phyloP scores from a whole-genome alignment of 2,113 vertebrate genomes.

The Thymallus thymallus region DNA sequence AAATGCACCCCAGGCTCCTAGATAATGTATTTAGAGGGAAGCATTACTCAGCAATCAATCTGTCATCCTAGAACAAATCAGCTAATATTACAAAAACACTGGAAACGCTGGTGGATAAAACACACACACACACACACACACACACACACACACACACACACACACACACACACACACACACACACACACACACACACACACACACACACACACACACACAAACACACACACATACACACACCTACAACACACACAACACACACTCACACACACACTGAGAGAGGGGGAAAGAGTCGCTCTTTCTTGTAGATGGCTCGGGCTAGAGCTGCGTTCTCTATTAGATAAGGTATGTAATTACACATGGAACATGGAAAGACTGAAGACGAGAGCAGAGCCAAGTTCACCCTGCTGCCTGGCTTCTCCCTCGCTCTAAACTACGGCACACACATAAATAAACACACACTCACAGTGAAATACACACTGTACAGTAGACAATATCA shows the following conservation, averaged over 20 bases:
- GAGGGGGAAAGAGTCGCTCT: slow-evolving; percentile 33
- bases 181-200: neutral
- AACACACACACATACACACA: neutral
- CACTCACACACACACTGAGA: slow-evolving; percentile 11
- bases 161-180: neutral
- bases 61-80: slow-evolving; percentile 55
- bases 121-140: neutral
- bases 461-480: neutral
- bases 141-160: neutral
- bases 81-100: slow-evolving; percentile 56
- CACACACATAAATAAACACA: neutral
- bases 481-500: too few species aligned
- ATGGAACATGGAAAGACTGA: neutral
- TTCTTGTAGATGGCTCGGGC: neutral
- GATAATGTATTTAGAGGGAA: neutral
- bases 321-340: neutral
- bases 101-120: slow-evolving; percentile 28
- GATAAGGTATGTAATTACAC: neutral
- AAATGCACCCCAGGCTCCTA: neutral
- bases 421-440: neutral
- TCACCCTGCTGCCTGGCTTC: neutral
- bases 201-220: neutral
- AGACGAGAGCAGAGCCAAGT: neutral
- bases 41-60: neutral
- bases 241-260: too few species aligned